These are phyloP conservation scores for Rostratula benghalensis DNA, from an alignment of 2,113 vertebrate species.

Conservation along the genomic window DNA sequence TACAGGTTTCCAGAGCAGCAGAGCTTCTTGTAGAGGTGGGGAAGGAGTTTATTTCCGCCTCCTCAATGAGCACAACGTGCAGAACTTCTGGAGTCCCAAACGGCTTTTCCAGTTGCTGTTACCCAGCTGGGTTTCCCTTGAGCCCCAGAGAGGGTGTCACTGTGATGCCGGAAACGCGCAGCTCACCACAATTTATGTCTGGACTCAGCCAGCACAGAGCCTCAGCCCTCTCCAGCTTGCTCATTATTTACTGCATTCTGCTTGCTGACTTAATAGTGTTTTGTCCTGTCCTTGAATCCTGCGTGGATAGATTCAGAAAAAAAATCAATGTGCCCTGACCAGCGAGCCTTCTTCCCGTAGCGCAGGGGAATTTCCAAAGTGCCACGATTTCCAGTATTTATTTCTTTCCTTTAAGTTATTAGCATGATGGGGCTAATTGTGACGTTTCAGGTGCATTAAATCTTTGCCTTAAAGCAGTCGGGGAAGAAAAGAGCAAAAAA, in stretches of 20 bases:
- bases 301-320: constrained; percentile 45
- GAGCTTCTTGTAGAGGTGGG: neutral
- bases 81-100: neutral
- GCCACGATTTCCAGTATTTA: constrained; percentile 8
- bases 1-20: neutral
- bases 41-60: neutral
- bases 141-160: neutral
- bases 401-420: constrained; percentile 52
- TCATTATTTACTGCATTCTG: constrained; percentile 69
- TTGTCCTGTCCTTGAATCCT: constrained; percentile 70
- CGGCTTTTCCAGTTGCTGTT: neutral
- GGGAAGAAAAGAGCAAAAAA: neutral
- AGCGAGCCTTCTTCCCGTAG: neutral
- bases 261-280: constrained; percentile 67
- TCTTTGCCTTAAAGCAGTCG: neutral
- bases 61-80: neutral
- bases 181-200: constrained; percentile 47
- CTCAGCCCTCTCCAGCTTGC: neutral
- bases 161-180: neutral
- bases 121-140: neutral
- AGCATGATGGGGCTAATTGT: constrained; percentile 39
- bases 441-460: constrained; percentile 16
- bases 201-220: neutral
- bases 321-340: constrained; percentile 45
- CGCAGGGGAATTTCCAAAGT: neutral